phyloP scores from a whole-genome alignment of 2,888 invertebrate species.

The Syritta pipiens region DNA sequence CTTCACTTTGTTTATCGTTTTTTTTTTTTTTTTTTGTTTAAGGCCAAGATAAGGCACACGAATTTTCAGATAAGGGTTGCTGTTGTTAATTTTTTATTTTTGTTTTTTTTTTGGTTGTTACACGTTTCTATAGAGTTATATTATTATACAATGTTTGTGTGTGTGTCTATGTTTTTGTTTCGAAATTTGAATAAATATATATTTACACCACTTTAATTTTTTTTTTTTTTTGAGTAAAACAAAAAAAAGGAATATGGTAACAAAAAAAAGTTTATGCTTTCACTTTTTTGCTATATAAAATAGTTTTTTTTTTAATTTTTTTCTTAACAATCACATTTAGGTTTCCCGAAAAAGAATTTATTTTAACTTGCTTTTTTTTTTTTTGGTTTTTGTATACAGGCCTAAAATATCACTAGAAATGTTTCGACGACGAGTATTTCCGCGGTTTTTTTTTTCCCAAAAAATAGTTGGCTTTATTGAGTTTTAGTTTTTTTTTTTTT shows the following conservation, averaged over 20 bases:
- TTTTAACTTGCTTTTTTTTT: conserved; percentile 12
- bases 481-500: conserved; percentile 20
- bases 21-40: conserved; percentile 61
- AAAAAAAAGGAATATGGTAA: conserved; percentile 15
- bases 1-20: conserved; percentile 2
- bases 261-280: conserved; percentile 22
- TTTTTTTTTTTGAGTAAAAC: conserved; percentile 1
- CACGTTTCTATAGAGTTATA: conserved; percentile 11
- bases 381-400: conserved; percentile 31
- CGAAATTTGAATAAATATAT: conserved; percentile 47
- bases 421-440: conserved; percentile 45
- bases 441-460: conserved; percentile 17
- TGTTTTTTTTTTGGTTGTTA: conserved; percentile 17
- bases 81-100: conserved; percentile 42
- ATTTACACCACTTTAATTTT: conserved; percentile 41
- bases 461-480: conserved; percentile 39
- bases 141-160: conserved; percentile 42
- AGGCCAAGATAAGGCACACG: conserved; percentile 73
- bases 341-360: conserved; percentile 54
- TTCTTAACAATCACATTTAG: conserved; percentile 59
- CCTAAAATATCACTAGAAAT: conserved; percentile 66
- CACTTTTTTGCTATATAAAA: conserved; percentile 59
- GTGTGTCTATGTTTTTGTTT: background rate
- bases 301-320: conserved; percentile 32
- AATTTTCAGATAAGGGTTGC: conserved; percentile 69